phyloP scores from a whole-genome alignment of 2,888 invertebrate genomes.

The Cremastobaeus sp. region DNA sequence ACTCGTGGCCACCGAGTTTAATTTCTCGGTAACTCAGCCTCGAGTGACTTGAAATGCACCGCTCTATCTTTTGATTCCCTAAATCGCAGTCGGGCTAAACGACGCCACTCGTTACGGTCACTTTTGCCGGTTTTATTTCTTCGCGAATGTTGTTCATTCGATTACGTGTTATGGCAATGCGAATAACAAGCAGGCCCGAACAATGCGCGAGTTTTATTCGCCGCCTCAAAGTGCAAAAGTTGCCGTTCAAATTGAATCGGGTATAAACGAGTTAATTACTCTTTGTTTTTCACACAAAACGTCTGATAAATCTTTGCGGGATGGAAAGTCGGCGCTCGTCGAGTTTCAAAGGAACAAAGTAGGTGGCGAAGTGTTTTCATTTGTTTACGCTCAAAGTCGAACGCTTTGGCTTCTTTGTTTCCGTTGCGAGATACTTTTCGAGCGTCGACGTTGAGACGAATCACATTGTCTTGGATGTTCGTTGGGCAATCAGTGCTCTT shows the following conservation, averaged over 20 bases:
- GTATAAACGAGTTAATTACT: not conserved
- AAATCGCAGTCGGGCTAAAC: not conserved
- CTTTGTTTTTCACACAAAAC: not conserved
- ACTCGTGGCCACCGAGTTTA: too few relatives aligned
- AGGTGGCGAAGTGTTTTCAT: too few relatives aligned
- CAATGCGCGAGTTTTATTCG: not conserved
- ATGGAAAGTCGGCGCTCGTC: too few relatives aligned
- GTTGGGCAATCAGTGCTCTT: conserved; percentile 1
- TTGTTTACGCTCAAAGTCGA: too few relatives aligned
- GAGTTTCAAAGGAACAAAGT: not conserved
- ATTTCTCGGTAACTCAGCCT: too few relatives aligned
- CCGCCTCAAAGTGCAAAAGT: not conserved
- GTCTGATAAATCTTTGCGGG: not conserved
- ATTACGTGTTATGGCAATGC: too few relatives aligned
- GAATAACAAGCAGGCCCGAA: too few relatives aligned
- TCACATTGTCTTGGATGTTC: conserved; percentile 28
- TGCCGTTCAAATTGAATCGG: not conserved
- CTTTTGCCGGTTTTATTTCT: not conserved
- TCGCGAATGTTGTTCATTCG: conserved; percentile 5
- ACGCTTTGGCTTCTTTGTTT: not conserved
- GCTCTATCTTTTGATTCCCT: not conserved
- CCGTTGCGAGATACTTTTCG: not conserved
- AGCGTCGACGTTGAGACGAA: not conserved
- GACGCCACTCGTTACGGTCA: not conserved
- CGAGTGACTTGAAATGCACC: not conserved